These are phyloP conservation scores for Cephus nigrinus DNA, from an alignment of 2,888 invertebrate species.

Conservation along the genomic window DNA sequence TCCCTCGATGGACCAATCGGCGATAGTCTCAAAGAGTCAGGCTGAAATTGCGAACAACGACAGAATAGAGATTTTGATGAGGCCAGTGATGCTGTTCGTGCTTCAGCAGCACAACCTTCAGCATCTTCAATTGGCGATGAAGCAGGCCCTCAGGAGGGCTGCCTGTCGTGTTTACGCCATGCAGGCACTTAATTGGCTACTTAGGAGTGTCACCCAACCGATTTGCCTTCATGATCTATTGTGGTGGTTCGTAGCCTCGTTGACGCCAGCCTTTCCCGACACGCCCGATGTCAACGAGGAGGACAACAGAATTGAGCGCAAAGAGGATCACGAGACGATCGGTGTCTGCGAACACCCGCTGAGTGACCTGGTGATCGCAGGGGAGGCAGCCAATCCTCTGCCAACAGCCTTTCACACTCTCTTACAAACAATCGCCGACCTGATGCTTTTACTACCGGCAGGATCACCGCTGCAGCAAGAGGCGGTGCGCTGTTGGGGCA, in stretches of 20 bases:
- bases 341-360: conserved; percentile 82
- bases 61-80: conserved; percentile 73
- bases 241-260: conserved; percentile 95
- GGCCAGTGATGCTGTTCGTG: conserved; percentile 90
- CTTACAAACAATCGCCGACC: conserved; percentile 90
- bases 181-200: conserved; percentile 95
- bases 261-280: conserved; percentile 72
- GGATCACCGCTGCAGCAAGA: conserved; percentile 87
- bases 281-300: conserved; percentile 65
- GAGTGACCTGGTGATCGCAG: conserved; percentile 82
- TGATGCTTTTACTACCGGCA: conserved; percentile 86
- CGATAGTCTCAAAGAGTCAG: conserved; percentile 66
- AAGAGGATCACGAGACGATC: conserved; percentile 68
- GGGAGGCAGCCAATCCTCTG: conserved; percentile 75
- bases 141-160: conserved; percentile 84
- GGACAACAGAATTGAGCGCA: conserved; percentile 67
- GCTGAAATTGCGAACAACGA: conserved; percentile 67
- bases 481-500: conserved; percentile 93
- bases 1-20: conserved; percentile 72
- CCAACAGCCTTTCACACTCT: conserved; percentile 85
- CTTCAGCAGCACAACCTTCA: conserved; percentile 87
- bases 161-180: conserved; percentile 88
- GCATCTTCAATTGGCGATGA: conserved; percentile 86
- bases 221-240: conserved; percentile 93
- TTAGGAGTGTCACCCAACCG: conserved; percentile 91